phyloP scores from a whole-genome alignment of 2,797 vertebrate genomes.

The Onychomys torridus region DNA sequence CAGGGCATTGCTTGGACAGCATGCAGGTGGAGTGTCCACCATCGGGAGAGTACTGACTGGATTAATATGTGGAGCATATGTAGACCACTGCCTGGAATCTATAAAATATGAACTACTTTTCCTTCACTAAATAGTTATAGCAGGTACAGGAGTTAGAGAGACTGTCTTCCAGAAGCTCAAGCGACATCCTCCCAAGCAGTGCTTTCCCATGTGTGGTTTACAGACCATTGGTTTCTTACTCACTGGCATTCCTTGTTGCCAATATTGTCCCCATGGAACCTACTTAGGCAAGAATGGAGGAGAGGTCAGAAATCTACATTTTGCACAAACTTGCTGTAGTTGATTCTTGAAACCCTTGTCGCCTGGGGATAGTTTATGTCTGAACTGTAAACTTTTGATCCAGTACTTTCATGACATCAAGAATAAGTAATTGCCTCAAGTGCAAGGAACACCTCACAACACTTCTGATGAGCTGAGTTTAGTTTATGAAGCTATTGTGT shows the following conservation, averaged over 20 bases:
- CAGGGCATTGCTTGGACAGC: not conserved
- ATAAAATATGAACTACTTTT: not conserved
- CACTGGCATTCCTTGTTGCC: not conserved
- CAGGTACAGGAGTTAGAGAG: not conserved
- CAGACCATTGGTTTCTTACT: not conserved
- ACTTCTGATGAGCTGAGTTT: not conserved
- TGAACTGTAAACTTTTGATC: not conserved
- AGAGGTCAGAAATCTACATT: not conserved
- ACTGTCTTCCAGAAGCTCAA: not conserved
- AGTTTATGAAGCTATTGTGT: constrained; percentile 12
- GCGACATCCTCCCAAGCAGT: not conserved
- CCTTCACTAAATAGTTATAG: not conserved
- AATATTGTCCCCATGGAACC: not conserved
- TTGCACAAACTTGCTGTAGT: not conserved
- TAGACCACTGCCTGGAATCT: not conserved
- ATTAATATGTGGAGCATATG: not conserved
- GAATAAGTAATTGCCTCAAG: not conserved
- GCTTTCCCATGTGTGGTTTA: not conserved
- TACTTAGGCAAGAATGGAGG: not conserved
- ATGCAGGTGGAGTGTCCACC: not conserved
- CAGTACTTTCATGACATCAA: not conserved
- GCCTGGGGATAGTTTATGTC: not conserved
- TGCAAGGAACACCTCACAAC: not conserved
- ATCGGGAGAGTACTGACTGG: not conserved
- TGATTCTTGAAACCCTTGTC: not conserved